A percentile compares a stretch with the other conserved stretches of the same genome.
These are phyloP conservation scores for Nipponia nippon DNA, from an alignment of 2,113 vertebrate species.

Conservation along the genomic window DNA sequence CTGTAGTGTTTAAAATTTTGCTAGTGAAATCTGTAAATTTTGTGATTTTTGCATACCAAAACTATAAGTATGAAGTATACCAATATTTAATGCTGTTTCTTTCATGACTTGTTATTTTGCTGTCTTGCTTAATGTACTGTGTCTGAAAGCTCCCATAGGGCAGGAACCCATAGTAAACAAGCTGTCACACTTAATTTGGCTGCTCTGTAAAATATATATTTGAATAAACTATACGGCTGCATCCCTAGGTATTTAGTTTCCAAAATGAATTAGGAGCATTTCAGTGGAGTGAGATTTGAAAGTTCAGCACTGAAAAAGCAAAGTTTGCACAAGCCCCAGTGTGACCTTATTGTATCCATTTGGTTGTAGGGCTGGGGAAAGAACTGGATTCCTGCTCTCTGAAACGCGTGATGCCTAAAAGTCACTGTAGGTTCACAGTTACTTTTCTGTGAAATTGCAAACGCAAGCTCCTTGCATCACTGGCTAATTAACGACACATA, in stretches of 20 bases:
- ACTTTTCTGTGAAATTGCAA: not conserved
- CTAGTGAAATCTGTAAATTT: not conserved
- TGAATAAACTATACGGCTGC: not conserved
- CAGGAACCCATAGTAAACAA: not conserved
- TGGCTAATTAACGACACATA: not conserved
- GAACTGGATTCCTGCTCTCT: not conserved
- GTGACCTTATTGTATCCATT: not conserved
- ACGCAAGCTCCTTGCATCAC: not conserved
- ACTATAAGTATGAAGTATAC: not conserved
- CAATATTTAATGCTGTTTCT: not conserved
- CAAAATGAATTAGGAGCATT: not conserved
- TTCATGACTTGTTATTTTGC: not conserved
- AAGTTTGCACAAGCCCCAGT: not conserved
- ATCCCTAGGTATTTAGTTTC: not conserved
- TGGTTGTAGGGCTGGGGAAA: not conserved
- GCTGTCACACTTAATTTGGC: not conserved
- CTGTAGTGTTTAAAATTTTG: not conserved
- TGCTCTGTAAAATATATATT: not conserved
- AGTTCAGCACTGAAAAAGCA: not conserved
- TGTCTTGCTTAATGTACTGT: not conserved
- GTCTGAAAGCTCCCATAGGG: not conserved
- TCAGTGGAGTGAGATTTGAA: not conserved
- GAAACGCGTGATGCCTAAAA: not conserved
- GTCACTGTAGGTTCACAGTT: not conserved
- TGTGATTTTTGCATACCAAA: not conserved